Evolutionary conservation across 1,140 invertebrate genomes (phyloP), one percentile per base, ranked within the genome.

Genomic region (Cydia strobilella): DNA sequence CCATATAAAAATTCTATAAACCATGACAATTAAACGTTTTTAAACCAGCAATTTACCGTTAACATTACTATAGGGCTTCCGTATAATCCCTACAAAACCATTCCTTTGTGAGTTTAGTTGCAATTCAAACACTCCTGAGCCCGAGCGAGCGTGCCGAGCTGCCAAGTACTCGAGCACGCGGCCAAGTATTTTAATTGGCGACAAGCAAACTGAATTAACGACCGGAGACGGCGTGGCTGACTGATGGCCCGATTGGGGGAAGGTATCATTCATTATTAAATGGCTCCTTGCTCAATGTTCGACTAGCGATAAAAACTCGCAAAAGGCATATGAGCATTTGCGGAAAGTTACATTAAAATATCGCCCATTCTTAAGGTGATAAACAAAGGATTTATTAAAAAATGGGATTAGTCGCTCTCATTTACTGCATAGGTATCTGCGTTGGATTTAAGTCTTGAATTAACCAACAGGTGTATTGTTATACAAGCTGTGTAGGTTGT

Each of bases 191-290:
- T 59, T 59, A 59, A 59, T 59, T 59, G 54, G 54, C 54, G 54
- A 59, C 54, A 59, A 59, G 54, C 54, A 59, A 59, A 59, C 54
- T 59, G 54, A 59, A 59, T 59, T 59, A 59, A 59, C 54, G 54
- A 59, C 54, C 54, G 54, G 54, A 59, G 54, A 59, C 54, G 54
- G 18, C 54, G 54, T 23, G 54, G 54, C 54, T 59, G 54, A 59
- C 54, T 59, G 54, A 59, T 59, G 54, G 54, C 18, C 48, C 20
- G 54, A 59, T 59, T 23, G 18, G 54, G 51, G 54, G 54, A 59
- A 23, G 54, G 54, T 59, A 59, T 59, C 54, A 59, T 59, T 59
- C 54, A 59, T 59, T 59, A 23, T 59, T 59, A 59, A 59, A 59
- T 23, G 18, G 20, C 48, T 18, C 48, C n/a, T 3, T 10, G 48